These are phyloP conservation scores for Clytia hemisphaerica DNA, from an alignment of 30 jellyfish, hydroid and myxozoan genomes.

Conservation along the genomic window DNA sequence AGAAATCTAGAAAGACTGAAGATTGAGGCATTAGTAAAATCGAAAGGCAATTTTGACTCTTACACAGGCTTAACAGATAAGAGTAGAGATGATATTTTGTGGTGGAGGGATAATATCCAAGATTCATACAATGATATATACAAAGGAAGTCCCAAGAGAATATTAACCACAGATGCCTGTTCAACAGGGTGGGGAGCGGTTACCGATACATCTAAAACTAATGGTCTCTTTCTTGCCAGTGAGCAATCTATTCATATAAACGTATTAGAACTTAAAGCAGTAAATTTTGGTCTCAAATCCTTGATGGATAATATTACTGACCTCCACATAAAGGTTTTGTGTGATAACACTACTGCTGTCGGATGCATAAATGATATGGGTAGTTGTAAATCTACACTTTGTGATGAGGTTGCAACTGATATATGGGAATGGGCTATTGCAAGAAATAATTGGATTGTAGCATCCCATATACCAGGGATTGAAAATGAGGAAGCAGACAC, in stretches of 20 bases:
- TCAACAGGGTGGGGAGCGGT: constrained; percentile 23
- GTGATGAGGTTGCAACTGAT: constrained; percentile 4
- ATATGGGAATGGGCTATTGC: constrained; percentile 28
- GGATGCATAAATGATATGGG: constrained; percentile 28
- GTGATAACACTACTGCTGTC: constrained; percentile 37
- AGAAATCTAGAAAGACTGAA: background rate
- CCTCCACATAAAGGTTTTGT: constrained; percentile 2
- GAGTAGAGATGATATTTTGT: background rate
- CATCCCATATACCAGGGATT: constrained; percentile 28
- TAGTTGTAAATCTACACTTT: constrained; percentile 10
- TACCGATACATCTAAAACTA: background rate
- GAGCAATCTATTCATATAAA: constrained; percentile 15
- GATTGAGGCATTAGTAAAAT: background rate
- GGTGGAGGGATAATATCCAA: background rate
- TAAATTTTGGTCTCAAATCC: constrained; percentile 15
- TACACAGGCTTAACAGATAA: background rate
- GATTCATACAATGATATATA: background rate
- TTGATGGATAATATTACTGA: background rate
- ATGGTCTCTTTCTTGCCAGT: background rate
- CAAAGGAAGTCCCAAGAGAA: background rate
- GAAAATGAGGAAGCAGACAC: constrained; percentile 27
- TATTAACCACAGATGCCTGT: constrained; percentile 10
- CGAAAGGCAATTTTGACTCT: background rate
- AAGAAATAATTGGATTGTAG: constrained; percentile 23
- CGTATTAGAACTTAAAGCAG: constrained; percentile 17